Evolutionary conservation across 2,888 invertebrate species (phyloP).

Genomic region (Drosophila acutilabella): DNA sequence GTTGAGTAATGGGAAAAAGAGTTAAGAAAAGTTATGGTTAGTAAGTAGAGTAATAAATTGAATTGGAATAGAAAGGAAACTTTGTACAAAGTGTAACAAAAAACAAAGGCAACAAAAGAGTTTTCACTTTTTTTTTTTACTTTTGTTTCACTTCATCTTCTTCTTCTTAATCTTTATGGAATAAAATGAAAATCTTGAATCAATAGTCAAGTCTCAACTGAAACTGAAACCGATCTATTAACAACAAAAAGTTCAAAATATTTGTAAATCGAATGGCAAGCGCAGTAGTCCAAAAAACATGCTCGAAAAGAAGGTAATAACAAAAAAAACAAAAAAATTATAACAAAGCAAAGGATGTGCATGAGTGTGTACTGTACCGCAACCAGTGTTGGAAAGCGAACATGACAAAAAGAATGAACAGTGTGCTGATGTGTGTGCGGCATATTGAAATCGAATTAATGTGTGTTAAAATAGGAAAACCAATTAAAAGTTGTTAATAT

Average conservation of each 20-base stretch:
- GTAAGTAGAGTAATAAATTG: constrained; percentile 15
- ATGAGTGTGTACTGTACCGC: constrained; percentile 40
- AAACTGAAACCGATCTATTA: constrained; percentile 42
- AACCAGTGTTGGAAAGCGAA: constrained; percentile 61
- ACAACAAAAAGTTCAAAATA: constrained; percentile 53
- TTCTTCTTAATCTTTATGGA: constrained; percentile 2
- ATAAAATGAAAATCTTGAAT: constrained; percentile 28
- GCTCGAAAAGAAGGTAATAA: constrained; percentile 52
- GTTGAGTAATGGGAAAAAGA: constrained; percentile 41
- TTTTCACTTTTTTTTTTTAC: constrained; percentile 9
- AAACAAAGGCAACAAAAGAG: constrained; percentile 51
- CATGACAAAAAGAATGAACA: constrained; percentile 38
- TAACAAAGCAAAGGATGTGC: constrained; percentile 19
- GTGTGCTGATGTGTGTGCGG: constrained; percentile 26
- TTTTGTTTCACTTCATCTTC: constrained; percentile 9
- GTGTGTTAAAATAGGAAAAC: constrained; percentile 19
- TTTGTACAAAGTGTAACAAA: constrained; percentile 26
- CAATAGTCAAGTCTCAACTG: constrained; percentile 41
- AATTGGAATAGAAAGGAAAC: constrained; percentile 5
- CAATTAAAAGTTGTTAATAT: constrained; percentile 44
- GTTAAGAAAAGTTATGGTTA: constrained; percentile 19
- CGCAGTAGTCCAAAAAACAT: constrained; percentile 71
- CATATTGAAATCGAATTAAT: constrained; percentile 15
- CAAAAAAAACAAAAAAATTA: constrained; percentile 13
- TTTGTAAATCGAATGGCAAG: constrained; percentile 38